Conservation (phyloP, 2,113 vertebrate genomes). For the Pristiophorus japonicus region DNA sequence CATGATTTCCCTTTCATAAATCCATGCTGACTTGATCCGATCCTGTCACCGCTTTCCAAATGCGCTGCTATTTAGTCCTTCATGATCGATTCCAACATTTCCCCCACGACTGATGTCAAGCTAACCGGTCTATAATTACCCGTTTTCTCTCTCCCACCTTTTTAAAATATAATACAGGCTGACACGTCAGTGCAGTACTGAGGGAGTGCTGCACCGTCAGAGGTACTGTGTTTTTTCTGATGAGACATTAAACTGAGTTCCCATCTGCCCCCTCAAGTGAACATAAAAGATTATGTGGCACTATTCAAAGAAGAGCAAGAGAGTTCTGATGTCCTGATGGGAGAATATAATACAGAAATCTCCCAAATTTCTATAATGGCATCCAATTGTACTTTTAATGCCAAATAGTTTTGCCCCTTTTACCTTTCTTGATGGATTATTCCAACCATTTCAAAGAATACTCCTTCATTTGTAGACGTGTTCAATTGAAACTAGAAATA, state of each 20-base stretch:
- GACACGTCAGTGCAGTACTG: neutral
- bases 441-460: neutral
- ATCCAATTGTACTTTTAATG: neutral
- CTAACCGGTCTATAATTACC: too few relatives aligned
- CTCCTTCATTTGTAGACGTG: neutral
- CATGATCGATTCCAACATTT: too few relatives aligned
- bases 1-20: too few relatives aligned
- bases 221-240: neutral
- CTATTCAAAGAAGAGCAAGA: neutral
- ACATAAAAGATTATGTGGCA: neutral
- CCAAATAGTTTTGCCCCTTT: neutral
- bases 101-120: too few relatives aligned
- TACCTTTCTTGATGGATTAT: neutral
- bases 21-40: too few relatives aligned
- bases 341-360: neutral
- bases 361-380: neutral
- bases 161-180: neutral
- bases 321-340: neutral
- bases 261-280: neutral
- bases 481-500: neutral
- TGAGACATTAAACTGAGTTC: neutral
- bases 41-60: too few relatives aligned
- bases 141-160: too few relatives aligned
- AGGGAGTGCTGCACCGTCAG: neutral
- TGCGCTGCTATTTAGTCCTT: too few relatives aligned